A percentile compares a stretch with the other conserved stretches of the same genome.
These are phyloP conservation scores for Clitarchus hookeri DNA, from an alignment of 2,888 invertebrate genomes.

Conservation along the genomic window DNA sequence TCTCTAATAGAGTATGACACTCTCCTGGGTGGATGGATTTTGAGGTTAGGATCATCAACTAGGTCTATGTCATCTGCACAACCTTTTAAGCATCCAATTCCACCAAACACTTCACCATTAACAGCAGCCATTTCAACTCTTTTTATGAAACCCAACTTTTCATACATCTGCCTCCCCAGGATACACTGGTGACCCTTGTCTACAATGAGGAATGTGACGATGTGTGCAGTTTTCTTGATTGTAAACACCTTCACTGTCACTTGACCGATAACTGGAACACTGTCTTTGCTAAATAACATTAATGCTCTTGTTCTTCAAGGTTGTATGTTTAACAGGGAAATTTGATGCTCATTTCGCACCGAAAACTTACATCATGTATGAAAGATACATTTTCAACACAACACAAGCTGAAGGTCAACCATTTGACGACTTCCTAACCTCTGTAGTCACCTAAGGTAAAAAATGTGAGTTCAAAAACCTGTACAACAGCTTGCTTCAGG, in stretches of 20 bases:
- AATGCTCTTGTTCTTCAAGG: no score
- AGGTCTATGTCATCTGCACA: background rate
- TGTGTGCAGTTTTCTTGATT: no score
- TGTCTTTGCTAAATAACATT: no score
- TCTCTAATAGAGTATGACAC: background rate
- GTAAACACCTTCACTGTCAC: no score
- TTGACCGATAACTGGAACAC: background rate
- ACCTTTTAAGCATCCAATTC: background rate
- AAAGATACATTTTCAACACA: background rate
- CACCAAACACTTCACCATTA: background rate
- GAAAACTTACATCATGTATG: background rate
- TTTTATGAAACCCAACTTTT: background rate
- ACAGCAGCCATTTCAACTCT: background rate
- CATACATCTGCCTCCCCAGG: background rate
- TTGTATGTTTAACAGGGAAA: background rate
- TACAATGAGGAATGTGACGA: background rate
- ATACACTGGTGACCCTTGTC: background rate
- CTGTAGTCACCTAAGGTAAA: background rate
- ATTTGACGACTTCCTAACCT: background rate
- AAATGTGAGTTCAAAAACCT: background rate
- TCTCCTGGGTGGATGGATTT: background rate
- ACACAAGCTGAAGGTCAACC: no score
- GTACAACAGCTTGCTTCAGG: slow-evolving; percentile 4
- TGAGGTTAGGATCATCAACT: background rate
- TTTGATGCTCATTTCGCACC: background rate